Evolutionary conservation across 2,888 invertebrate genomes (phyloP).

Genomic region (Drosophila subsilvestris): DNA sequence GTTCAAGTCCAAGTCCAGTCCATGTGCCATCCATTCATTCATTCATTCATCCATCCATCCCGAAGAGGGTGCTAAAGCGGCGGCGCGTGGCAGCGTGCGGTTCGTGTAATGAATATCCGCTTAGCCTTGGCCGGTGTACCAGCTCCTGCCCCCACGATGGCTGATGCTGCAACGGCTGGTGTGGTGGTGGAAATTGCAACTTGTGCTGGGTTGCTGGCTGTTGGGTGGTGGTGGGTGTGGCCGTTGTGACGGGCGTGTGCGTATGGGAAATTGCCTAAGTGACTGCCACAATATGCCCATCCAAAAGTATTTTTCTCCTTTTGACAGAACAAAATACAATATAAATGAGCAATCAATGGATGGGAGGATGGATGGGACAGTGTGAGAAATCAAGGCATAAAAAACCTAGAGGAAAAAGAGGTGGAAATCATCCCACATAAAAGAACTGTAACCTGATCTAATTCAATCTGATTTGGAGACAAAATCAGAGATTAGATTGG

Average conservation of each 20-base stretch:
- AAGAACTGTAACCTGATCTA: not conserved
- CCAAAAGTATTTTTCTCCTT: constrained; percentile 18
- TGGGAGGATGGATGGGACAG: constrained; percentile 19
- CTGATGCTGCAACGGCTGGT: constrained; percentile 59
- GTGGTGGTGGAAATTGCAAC: constrained; percentile 32
- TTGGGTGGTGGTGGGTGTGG: constrained; percentile 59
- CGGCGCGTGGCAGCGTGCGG: constrained; percentile 82
- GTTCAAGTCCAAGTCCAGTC: constrained; percentile 3
- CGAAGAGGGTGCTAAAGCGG: constrained; percentile 82
- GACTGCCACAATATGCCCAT: constrained; percentile 79
- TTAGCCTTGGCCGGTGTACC: constrained; percentile 60
- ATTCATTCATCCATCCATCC: no score
- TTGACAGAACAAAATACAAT: constrained; percentile 15
- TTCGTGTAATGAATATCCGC: constrained; percentile 83
- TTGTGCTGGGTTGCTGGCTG: constrained; percentile 28
- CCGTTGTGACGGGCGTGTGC: constrained; percentile 65
- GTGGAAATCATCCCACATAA: not conserved
- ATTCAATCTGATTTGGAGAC: not conserved
- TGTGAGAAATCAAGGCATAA: constrained; percentile 54
- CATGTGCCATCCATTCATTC: not conserved
- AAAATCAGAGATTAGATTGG: not conserved
- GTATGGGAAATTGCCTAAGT: constrained; percentile 67
- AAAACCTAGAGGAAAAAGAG: constrained; percentile 14
- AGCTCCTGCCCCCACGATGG: constrained; percentile 21
- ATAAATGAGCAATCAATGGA: constrained; percentile 51